These are phyloP conservation scores for Ctenoplectra terminalis DNA, from an alignment of 1,140 invertebrate genomes.

Conservation along the genomic window DNA sequence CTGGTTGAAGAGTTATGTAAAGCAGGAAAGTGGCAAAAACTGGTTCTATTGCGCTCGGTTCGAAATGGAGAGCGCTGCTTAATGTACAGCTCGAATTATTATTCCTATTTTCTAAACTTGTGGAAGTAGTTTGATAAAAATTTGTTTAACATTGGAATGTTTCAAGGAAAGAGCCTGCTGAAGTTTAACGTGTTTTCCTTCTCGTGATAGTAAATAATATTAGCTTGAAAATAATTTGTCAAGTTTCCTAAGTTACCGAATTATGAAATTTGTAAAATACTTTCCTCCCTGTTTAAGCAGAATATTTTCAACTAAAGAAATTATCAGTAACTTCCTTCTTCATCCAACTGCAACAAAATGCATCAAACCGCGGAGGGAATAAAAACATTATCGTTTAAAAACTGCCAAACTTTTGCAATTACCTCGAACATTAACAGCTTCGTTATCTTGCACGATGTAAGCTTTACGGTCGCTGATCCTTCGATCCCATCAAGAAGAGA, in stretches of 20 bases:
- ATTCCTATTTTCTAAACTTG: constrained; percentile 4
- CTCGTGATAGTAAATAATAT: too few species aligned
- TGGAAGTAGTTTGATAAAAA: too few species aligned
- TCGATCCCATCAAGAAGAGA: constrained; percentile 9
- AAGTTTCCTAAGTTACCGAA: too few species aligned
- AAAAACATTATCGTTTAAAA: constrained; percentile 7
- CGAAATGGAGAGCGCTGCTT: background rate
- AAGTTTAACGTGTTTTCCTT: too few species aligned
- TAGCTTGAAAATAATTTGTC: background rate
- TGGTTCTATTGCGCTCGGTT: constrained; percentile 13
- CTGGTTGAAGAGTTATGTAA: constrained; percentile 28
- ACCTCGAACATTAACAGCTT: background rate
- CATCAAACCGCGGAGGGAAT: background rate
- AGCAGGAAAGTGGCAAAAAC: constrained; percentile 19
- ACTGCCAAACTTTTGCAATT: constrained; percentile 41
- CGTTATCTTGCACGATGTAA: background rate
- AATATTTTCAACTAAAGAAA: background rate
- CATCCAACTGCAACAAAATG: background rate
- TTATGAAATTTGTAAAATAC: too few species aligned
- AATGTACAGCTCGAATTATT: background rate
- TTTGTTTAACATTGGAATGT: too few species aligned
- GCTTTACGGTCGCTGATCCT: constrained; percentile 18
- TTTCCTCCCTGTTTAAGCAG: too few species aligned
- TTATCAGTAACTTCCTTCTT: constrained; percentile 7
- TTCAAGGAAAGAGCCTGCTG: background rate